Evolutionary conservation across 2,797 vertebrate species (phyloP), one percentile per base, ranked within the genome.

Genomic region (Dermochelys coriacea): DNA sequence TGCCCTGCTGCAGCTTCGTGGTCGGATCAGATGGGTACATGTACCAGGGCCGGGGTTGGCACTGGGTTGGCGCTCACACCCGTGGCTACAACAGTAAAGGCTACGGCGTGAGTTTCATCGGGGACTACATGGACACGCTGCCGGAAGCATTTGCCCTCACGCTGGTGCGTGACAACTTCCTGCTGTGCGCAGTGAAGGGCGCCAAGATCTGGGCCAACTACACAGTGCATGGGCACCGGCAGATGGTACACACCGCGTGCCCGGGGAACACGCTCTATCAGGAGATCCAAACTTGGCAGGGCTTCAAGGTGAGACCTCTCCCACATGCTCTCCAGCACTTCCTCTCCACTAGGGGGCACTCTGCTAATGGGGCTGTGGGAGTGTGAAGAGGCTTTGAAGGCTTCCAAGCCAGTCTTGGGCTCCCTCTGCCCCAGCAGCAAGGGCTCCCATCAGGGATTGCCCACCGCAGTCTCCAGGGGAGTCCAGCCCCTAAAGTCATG

Each of bases 41-140:
- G 78, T 99, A 99, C 18, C 98, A 99, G 96, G 99, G 99, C 7
- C 98, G 98, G 1, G 99, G 99, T 6, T 99, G 99, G 99, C 92
- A 94, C 41, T 91, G 97, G 93, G 95, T 97, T 0, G 99, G 99
- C 2, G 98, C 90, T 34, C 99, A 99, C 97, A 99, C 99, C 71
- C 98, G 77, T 49, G 98, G 98, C 25, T 97, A 98, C 96, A 99
- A 99, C 94, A 82, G 71, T 49, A 41, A 90, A 0, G 99, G 99
- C 5, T 99, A 98, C 0, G 99, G 99, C 0, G 96, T 99, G 68
- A 97, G 98, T n/a, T 97, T 99, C 91, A 98, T 99, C 0, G 99
- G 99, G 1, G 96, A 99, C 98, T 99, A 99, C 97, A 98, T 98
- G 0, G 41, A 94, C 29, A 41, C 83, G 1, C 93, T 98, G 75